Evolutionary conservation across 1,140 invertebrate species (phyloP).

Genomic region (Geopemphigus sp.): DNA sequence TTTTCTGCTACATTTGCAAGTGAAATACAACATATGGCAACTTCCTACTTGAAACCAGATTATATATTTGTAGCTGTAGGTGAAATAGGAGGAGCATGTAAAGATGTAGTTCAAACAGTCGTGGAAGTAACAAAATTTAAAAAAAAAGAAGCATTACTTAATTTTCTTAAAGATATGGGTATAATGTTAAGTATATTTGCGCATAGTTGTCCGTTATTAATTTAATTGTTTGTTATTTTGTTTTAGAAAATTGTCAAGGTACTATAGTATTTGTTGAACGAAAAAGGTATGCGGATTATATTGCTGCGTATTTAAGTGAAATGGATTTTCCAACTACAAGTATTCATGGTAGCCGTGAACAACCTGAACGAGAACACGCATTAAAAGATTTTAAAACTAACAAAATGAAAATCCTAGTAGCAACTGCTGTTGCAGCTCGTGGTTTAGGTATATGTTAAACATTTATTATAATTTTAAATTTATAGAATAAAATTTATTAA

Average conservation of each 20-base stretch:
- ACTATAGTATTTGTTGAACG: conserved; percentile 98
- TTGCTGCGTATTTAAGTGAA: conserved; percentile 86
- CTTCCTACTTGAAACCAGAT: conserved; percentile 89
- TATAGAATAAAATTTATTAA: background rate
- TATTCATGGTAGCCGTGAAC: conserved; percentile 96
- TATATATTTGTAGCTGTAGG: conserved; percentile 99
- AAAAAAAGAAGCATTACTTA: conserved; percentile 72
- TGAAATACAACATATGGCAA: conserved; percentile 92
- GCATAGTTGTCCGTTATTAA: background rate
- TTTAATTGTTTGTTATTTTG: background rate
- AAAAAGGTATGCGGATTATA: conserved; percentile 93
- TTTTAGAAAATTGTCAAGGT: conserved; percentile 39
- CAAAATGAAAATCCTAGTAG: conserved; percentile 92
- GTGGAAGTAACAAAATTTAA: conserved; percentile 70
- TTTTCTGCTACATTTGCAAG: conserved; percentile 99
- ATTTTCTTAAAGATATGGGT: conserved; percentile 66
- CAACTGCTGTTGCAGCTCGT: conserved; percentile 79
- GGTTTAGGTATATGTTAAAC: conserved; percentile 48
- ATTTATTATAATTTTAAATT: background rate
- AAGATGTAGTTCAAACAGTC: conserved; percentile 84
- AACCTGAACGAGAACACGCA: conserved; percentile 94
- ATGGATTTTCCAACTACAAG: conserved; percentile 94
- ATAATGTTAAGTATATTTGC: background rate
- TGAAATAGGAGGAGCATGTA: conserved; percentile 88
- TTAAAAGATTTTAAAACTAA: conserved; percentile 88